Conservation (phyloP, 1,140 invertebrate genomes). For the Colletes latitarsis region DNA sequence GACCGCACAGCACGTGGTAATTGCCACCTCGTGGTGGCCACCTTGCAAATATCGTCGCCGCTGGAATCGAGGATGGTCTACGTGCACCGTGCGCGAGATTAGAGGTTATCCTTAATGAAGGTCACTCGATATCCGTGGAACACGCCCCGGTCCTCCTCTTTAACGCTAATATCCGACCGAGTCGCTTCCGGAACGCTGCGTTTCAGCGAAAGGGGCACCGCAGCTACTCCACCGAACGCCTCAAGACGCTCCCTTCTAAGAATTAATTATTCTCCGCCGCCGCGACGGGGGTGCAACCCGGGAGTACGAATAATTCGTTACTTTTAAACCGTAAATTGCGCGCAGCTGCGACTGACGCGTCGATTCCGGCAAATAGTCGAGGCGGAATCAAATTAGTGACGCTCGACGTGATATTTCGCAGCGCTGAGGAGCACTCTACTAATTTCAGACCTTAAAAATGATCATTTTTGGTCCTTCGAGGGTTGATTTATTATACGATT, state of each 20-base stretch:
- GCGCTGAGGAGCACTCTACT: no score
- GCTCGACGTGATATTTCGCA: background rate
- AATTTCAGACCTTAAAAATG: no score
- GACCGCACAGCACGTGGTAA: constrained; percentile 38
- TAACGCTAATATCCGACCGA: background rate
- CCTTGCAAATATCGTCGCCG: constrained; percentile 39
- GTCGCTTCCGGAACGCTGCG: background rate
- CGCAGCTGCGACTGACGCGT: constrained; percentile 34
- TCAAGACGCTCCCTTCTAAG: background rate
- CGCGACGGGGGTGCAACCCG: background rate
- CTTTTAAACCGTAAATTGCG: constrained; percentile 27
- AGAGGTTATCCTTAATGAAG: constrained; percentile 36
- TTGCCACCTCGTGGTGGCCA: constrained; percentile 45
- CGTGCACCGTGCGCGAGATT: constrained; percentile 13
- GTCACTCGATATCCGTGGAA: background rate
- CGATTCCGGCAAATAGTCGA: constrained; percentile 22
- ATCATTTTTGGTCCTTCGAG: no score
- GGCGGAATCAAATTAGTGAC: constrained; percentile 24
- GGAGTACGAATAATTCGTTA: constrained; percentile 28
- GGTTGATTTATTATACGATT: no score
- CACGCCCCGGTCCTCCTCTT: background rate
- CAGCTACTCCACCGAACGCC: background rate
- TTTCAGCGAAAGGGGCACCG: background rate
- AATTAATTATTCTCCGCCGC: constrained; percentile 14
- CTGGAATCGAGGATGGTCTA: constrained; percentile 1